phyloP scores from a whole-genome alignment of 53 echinoderm and acorn worm genomes.

The Echinometra lucunter region DNA sequence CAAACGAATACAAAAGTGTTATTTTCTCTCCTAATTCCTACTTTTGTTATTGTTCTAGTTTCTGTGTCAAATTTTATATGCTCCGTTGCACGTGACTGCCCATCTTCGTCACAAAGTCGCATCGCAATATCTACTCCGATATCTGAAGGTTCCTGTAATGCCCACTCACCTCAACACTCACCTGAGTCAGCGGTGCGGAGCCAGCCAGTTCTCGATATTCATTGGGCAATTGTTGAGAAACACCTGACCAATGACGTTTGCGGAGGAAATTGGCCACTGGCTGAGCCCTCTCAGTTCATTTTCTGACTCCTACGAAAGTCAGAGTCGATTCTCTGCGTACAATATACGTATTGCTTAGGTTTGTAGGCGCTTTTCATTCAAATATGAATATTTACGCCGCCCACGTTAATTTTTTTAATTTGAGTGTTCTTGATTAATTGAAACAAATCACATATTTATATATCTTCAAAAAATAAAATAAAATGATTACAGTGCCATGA shows the following conservation, averaged over 20 bases:
- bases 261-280: not conserved
- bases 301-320: not conserved
- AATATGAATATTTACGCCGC: no score
- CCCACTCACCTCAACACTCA: not conserved
- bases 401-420: no score
- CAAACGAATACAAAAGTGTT: not conserved
- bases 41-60: not conserved
- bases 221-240: constrained; percentile 36
- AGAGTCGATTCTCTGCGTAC: not conserved
- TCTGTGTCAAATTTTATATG: not conserved
- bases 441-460: no score
- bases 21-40: not conserved
- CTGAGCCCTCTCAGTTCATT: not conserved
- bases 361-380: no score
- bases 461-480: no score
- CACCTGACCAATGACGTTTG: constrained; percentile 38
- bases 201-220: not conserved
- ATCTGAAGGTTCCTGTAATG: not conserved
- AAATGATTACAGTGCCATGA: no score
- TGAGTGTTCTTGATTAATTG: no score
- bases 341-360: not conserved
- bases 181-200: not conserved
- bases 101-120: not conserved
- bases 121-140: not conserved
- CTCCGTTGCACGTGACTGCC: not conserved